phyloP scores from a whole-genome alignment of 2,888 invertebrate genomes.

The Mantis religiosa region DNA sequence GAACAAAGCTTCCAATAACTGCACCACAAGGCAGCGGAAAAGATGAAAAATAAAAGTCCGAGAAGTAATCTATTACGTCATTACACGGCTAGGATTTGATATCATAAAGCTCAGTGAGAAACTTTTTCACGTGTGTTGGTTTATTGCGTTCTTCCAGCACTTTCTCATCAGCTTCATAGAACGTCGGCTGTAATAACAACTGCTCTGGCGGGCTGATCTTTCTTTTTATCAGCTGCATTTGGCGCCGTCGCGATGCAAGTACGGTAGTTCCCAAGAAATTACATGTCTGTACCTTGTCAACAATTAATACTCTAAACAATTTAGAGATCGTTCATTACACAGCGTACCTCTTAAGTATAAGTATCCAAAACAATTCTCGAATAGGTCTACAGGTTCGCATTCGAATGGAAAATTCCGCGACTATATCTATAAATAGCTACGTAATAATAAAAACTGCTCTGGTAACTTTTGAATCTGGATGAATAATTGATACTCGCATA shows the following conservation, averaged over 20 bases:
- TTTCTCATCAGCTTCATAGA: neutral
- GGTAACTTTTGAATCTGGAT: too few species aligned
- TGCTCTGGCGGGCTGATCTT: neutral
- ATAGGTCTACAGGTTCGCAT: too few species aligned
- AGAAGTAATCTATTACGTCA: conserved; percentile 12
- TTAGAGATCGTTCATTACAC: too few species aligned
- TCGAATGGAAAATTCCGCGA: too few species aligned
- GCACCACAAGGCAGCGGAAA: neutral
- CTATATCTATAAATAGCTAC: too few species aligned
- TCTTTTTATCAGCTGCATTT: neutral
- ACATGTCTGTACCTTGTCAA: too few species aligned
- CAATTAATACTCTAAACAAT: too few species aligned
- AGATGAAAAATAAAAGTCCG: conserved; percentile 17
- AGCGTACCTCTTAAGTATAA: too few species aligned
- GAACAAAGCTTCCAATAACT: neutral
- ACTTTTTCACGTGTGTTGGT: neutral
- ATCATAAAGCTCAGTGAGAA: conserved; percentile 3
- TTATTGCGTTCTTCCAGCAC: neutral
- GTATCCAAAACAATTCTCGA: too few species aligned
- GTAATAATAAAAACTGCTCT: too few species aligned
- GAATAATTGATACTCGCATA: too few species aligned
- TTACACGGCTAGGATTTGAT: conserved; percentile 18
- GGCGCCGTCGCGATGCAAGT: neutral
- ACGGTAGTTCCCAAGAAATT: neutral
- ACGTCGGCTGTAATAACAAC: neutral